Percentiles rank a stretch among this genome's conserved stretches.
Conservation (phyloP, 1,140 invertebrate genomes). For the Camponotus floridanus region DNA sequence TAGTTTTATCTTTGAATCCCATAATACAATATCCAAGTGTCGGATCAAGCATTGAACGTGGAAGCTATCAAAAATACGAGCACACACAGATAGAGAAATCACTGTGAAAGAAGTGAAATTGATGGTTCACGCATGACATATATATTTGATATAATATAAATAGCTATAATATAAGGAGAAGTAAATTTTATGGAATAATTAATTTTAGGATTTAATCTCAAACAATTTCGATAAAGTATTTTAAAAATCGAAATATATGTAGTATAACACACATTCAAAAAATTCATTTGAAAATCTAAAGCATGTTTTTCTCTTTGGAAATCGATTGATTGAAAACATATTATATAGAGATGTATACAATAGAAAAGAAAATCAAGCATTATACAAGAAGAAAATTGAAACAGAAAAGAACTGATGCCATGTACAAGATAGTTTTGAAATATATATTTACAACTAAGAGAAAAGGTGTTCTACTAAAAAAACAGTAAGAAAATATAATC, state of each 20-base stretch:
- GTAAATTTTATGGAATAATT: slow-evolving; percentile 27
- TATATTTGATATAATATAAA: background rate
- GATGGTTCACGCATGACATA: slow-evolving; percentile 2
- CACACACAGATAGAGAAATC: background rate
- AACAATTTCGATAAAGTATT: background rate
- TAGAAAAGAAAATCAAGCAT: background rate
- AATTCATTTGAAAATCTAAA: background rate
- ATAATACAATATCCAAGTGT: background rate
- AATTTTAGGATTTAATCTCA: background rate
- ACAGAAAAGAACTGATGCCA: background rate
- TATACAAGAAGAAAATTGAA: background rate
- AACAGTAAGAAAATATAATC: background rate
- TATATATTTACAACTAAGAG: background rate
- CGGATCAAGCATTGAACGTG: background rate
- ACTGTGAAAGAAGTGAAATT: slow-evolving; percentile 9
- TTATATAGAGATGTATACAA: background rate
- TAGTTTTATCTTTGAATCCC: background rate
- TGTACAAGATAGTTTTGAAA: background rate
- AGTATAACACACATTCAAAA: background rate
- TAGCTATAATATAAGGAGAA: background rate
- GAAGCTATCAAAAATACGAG: slow-evolving; percentile 12
- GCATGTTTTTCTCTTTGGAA: background rate
- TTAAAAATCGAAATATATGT: background rate
- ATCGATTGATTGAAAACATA: background rate
- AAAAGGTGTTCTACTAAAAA: background rate